Conservation (phyloP, 2,797 vertebrate genomes). For the Euthynnus affinis region DNA sequence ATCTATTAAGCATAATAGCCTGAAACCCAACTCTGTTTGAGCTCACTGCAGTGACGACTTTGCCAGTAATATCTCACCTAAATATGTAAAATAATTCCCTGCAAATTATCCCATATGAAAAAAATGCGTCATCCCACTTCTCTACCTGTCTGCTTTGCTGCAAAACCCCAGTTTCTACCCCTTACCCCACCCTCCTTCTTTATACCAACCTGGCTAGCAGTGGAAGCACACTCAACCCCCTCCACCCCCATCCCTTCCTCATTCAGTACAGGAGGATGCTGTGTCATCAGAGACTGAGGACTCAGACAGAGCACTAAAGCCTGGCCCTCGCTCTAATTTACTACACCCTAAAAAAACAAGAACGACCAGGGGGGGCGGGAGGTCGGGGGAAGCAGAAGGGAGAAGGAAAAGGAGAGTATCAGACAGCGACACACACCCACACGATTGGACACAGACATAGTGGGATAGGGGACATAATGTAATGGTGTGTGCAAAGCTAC, state of each 20-base stretch:
- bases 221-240: slow-evolving; percentile 56
- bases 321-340: slow-evolving; percentile 81
- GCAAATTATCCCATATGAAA: slow-evolving; percentile 20
- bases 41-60: slow-evolving; percentile 22
- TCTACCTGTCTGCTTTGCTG: slow-evolving; percentile 47
- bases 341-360: slow-evolving; percentile 69
- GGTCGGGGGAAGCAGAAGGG: slow-evolving; percentile 25
- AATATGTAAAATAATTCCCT: slow-evolving; percentile 20
- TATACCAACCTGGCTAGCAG: slow-evolving; percentile 64
- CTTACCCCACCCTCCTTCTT: slow-evolving; percentile 61
- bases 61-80: background rate
- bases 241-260: slow-evolving; percentile 41
- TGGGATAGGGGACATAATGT: slow-evolving; percentile 52
- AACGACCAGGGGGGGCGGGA: slow-evolving; percentile 26
- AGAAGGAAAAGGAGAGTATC: slow-evolving; percentile 51
- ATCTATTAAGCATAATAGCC: background rate
- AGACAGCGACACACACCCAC: slow-evolving; percentile 42
- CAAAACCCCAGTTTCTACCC: slow-evolving; percentile 40
- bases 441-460: slow-evolving; percentile 19
- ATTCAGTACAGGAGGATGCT: slow-evolving; percentile 78
- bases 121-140: slow-evolving; percentile 43
- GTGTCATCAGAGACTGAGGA: slow-evolving; percentile 86
- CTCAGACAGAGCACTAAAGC: slow-evolving; percentile 84
- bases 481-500: slow-evolving; percentile 53
- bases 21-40: slow-evolving; percentile 3